phyloP scores from a whole-genome alignment of 2,797 vertebrate species.

The Gila robusta region DNA sequence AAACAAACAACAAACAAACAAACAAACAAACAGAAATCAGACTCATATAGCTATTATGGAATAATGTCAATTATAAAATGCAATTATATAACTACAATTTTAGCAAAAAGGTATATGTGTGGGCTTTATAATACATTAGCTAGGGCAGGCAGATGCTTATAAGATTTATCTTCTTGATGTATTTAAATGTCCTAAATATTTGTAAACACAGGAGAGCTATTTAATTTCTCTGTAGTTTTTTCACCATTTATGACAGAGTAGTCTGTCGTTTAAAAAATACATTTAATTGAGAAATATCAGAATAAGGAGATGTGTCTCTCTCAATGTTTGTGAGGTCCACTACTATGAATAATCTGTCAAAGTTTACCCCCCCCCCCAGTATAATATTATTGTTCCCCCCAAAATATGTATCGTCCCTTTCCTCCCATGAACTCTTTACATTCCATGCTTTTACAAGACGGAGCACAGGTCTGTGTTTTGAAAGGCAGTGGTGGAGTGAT shows the following conservation, averaged over 20 bases:
- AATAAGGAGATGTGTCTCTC: not conserved
- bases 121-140: not conserved
- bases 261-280: not conserved
- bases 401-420: slow-evolving; percentile 51
- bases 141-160: not conserved
- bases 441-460: slow-evolving; percentile 1
- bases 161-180: not conserved
- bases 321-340: not conserved
- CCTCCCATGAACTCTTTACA: slow-evolving; percentile 36
- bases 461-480: slow-evolving; percentile 41
- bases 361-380: not conserved
- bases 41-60: not conserved
- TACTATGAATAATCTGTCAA: slow-evolving; percentile 27
- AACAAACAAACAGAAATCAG: not conserved
- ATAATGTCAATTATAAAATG: not conserved
- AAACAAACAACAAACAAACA: not conserved
- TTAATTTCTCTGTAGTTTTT: not conserved
- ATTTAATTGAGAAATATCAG: too few relatives aligned
- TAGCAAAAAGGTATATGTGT: not conserved
- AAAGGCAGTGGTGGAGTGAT: slow-evolving; percentile 46
- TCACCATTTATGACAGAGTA: not conserved
- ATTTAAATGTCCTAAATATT: not conserved
- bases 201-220: not conserved
- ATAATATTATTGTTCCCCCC: slow-evolving; percentile 46
- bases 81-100: not conserved